Evolutionary conservation across 2,113 vertebrate species (phyloP), one percentile per base, ranked within the genome.

Genomic region (Scalopus aquaticus): DNA sequence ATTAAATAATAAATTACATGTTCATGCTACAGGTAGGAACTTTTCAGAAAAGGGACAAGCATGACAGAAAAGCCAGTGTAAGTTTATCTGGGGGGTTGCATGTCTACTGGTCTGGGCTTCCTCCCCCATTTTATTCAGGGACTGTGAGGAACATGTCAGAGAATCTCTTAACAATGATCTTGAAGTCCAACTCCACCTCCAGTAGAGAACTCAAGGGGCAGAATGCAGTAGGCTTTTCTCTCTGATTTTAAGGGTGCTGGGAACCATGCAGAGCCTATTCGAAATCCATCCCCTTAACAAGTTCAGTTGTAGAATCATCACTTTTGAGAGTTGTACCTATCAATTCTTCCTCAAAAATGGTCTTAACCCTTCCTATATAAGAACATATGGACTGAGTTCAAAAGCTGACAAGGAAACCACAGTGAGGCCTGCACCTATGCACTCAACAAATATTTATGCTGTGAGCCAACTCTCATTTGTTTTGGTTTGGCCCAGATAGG

Each of bases 161-260:
- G 70, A 42, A 3, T 72, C 60, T 91, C 74, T 91, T 44, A 70
- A 80, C 51, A 56, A 70, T 60, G 73, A 91, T 65, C 26, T 54
- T n/a, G 30, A 93, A 83, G 54, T 35, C 56, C 84, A 91, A 60
- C 44, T 88, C 70, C 51, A n/a, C 62, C 89, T 95, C 56, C 89
- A 93, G 85, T 58, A 19, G 0, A 88, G 32, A 90, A 74, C 49
- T 74, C 24, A 10, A 74, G 7, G 42, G 56, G 54, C 95, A 95
- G 37, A 70, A 90, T 93, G 89, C 16, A 62, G 51, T 37, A 67
- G 16, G 16, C 28, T 39, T 74, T 74, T 79, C 67, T 74, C 82
- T 88, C 67, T 69, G 35, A 95, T 15, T 92, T 74, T 85, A 78
- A 74, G 83, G 32, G 32, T 90, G 19, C 13, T 60, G 30, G 35